Evolutionary conservation across 2,888 invertebrate species (phyloP), one percentile per base, ranked within the genome.

Genomic region (Plemyria rubiginata): DNA sequence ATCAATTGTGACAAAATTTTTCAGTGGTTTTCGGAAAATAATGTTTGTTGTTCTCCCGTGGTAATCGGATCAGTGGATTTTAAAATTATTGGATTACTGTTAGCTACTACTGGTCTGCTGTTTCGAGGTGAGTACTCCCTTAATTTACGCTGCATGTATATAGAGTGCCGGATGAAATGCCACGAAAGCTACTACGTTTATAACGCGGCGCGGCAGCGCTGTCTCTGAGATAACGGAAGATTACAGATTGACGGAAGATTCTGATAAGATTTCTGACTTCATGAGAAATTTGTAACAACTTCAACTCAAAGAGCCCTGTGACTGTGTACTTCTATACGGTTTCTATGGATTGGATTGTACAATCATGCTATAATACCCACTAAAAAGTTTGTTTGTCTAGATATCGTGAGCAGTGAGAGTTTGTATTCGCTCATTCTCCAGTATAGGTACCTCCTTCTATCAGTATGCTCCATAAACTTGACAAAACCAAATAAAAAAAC

Each of bases 51-150:
- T 92, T 91, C 82, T 84, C 82, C 81, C 79, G 75, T 79, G 79
- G 79, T 91, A 92, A 89, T 91, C 90, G 86, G 90, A 91, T 91
- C 85, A 87, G 89, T 91, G 91, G 80, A 85, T 83, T 79, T 78
- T 80, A 84, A 71, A 82, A 82, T 81, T 92, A 91, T 92, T 92
- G 91, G 92, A 91, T 91, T 91, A 90, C 88, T 81, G 85, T 85
- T 80, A 81, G 85, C 85, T 87, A 87, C 85, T 83, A 82, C 82
- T 82, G 82, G 82, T 82, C 85, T 82, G 79, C 84, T 82, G 79
- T 79, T 78, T 77, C 82, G 80, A 86, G 90, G 92, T 92, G 76
- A 90, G 91, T 85, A 76, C 66, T 66, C 22, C 49, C 61, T 63
- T 43, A 60, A 64, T 69, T 52, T 63, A 57, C 29, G 53, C 49